phyloP scores from a whole-genome alignment of 1,140 invertebrate genomes.

The Eufriesea mexicana region DNA sequence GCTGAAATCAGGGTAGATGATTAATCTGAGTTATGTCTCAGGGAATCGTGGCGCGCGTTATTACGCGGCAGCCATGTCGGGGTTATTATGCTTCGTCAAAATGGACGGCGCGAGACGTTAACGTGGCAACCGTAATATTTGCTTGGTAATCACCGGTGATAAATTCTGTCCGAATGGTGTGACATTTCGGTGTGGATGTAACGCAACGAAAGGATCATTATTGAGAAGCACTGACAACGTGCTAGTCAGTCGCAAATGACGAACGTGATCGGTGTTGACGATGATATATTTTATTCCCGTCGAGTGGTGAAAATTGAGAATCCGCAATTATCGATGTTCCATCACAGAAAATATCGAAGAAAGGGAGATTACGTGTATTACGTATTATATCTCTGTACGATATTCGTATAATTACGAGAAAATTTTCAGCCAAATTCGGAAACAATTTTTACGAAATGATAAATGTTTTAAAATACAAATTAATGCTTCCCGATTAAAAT shows the following conservation, averaged over 20 bases:
- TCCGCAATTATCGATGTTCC: too few species aligned
- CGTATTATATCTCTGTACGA: too few species aligned
- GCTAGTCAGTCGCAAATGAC: neutral
- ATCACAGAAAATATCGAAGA: too few species aligned
- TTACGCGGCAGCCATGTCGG: neutral
- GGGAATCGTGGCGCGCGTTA: too few species aligned
- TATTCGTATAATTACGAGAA: too few species aligned
- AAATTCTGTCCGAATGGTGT: neutral
- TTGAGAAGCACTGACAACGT: neutral
- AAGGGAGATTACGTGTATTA: too few species aligned
- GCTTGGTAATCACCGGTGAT: conserved; percentile 8
- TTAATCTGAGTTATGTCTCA: neutral
- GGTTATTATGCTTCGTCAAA: conserved; percentile 1
- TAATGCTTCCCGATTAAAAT: too few species aligned
- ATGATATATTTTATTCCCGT: neutral
- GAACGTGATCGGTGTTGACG: neutral
- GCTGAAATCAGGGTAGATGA: too few species aligned
- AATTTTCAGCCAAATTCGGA: too few species aligned
- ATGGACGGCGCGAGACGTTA: neutral
- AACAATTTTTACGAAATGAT: too few species aligned
- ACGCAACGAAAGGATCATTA: conserved; percentile 1
- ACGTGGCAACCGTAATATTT: neutral
- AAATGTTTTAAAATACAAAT: too few species aligned
- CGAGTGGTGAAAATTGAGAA: too few species aligned
- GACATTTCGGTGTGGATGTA: neutral